These are phyloP conservation scores for Anguilla japonica DNA, from an alignment of 2,113 vertebrate genomes.

Conservation along the genomic window DNA sequence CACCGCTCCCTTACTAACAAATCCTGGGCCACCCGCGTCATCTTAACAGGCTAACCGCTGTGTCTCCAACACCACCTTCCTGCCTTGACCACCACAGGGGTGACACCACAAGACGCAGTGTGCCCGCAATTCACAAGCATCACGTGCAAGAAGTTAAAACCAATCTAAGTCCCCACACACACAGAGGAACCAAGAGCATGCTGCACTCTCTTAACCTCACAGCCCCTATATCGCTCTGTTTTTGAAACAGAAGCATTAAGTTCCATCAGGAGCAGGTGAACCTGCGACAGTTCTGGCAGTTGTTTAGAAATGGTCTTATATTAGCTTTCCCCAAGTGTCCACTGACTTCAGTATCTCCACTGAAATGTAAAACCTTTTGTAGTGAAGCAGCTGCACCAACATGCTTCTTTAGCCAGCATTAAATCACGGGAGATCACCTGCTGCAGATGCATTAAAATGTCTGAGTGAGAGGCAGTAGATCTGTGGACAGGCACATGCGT, in stretches of 20 bases:
- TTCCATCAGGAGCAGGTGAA: background rate
- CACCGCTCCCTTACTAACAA: background rate
- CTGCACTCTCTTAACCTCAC: background rate
- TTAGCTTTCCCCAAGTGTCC: background rate
- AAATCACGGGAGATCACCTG: background rate
- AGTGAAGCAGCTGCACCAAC: background rate
- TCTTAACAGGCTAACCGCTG: background rate
- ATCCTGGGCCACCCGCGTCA: background rate
- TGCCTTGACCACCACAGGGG: background rate
- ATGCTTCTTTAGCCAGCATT: background rate
- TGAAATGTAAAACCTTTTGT: background rate
- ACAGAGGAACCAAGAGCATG: background rate
- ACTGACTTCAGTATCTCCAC: background rate
- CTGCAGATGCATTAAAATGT: background rate
- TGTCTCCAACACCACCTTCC: background rate
- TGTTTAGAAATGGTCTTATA: background rate
- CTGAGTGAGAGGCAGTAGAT: background rate
- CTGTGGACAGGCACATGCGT: background rate
- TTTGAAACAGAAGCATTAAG: slow-evolving; percentile 1
- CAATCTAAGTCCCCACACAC: background rate
- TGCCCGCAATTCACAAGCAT: background rate
- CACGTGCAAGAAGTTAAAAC: background rate
- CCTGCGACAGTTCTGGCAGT: background rate
- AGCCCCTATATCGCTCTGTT: background rate
- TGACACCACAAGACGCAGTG: background rate